A percentile compares a stretch with the other conserved stretches of the same genome.
These are phyloP conservation scores for Pipistrellus pipistrellus DNA, from an alignment of 2,797 vertebrate genomes.

Conservation along the genomic window DNA sequence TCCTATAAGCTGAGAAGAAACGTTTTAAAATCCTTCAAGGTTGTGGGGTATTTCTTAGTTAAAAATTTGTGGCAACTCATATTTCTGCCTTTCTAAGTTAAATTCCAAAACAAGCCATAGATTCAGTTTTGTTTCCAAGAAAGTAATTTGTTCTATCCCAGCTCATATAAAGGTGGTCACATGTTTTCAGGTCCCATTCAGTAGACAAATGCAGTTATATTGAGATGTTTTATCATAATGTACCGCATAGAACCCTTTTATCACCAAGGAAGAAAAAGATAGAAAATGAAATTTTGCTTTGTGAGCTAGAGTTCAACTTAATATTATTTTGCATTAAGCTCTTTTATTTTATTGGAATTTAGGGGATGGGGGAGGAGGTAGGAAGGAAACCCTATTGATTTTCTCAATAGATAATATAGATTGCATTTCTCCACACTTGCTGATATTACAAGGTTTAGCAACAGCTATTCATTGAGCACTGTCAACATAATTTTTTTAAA, in stretches of 20 bases:
- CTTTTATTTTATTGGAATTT: background rate
- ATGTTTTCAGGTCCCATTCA: background rate
- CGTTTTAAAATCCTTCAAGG: background rate
- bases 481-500: background rate
- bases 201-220: background rate
- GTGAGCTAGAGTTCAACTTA: constrained; percentile 17
- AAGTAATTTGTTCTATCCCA: background rate
- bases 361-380: background rate
- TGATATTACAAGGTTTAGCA: background rate
- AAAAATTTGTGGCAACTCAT: background rate
- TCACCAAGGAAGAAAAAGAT: background rate
- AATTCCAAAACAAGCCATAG: constrained; percentile 15
- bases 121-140: constrained; percentile 38
- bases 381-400: constrained; percentile 1
- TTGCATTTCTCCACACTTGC: constrained; percentile 22
- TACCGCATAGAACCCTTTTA: background rate
- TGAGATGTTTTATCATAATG: constrained; percentile 3
- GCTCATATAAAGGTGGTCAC: background rate
- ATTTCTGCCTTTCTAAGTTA: constrained; percentile 37
- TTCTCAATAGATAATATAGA: background rate
- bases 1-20: background rate
- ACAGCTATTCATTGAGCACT: background rate
- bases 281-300: constrained; percentile 28
- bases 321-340: constrained; percentile 41
- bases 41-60: background rate